Conservation (phyloP, 2,113 vertebrate species). For the Aythya baeri region DNA sequence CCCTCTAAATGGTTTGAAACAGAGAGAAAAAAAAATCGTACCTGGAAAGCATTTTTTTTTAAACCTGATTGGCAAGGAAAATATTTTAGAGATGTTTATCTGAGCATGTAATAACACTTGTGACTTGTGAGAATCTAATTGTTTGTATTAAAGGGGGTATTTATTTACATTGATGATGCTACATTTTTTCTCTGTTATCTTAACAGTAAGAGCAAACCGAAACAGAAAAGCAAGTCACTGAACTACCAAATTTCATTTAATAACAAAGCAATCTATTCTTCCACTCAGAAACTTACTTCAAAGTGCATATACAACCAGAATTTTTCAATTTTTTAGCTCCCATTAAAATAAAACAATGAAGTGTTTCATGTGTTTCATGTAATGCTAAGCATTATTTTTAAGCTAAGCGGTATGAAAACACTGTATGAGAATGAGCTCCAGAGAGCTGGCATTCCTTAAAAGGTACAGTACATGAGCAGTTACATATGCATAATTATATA, state of each 20-base stretch:
- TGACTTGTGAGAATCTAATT: not conserved
- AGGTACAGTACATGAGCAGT: slow-evolving; percentile 20
- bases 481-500: slow-evolving; percentile 63
- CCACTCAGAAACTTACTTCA: slow-evolving; percentile 5
- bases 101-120: not conserved
- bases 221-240: not conserved
- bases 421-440: not conserved
- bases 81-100: not conserved
- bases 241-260: not conserved
- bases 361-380: not conserved
- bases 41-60: not conserved
- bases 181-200: not conserved
- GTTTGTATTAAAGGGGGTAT: not conserved
- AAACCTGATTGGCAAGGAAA: not conserved
- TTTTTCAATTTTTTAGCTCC: slow-evolving; percentile 15
- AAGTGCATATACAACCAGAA: not conserved
- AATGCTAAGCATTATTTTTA: slow-evolving; percentile 10
- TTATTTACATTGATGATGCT: not conserved
- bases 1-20: not conserved
- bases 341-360: not conserved
- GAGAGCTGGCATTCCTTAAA: slow-evolving; percentile 33
- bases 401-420: slow-evolving; percentile 15
- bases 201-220: not conserved
- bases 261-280: not conserved
- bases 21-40: not conserved